A percentile compares a stretch with the other conserved stretches of the same genome.
phyloP scores from a whole-genome alignment of 2,888 invertebrate species.

The Nomada ferruginata region DNA sequence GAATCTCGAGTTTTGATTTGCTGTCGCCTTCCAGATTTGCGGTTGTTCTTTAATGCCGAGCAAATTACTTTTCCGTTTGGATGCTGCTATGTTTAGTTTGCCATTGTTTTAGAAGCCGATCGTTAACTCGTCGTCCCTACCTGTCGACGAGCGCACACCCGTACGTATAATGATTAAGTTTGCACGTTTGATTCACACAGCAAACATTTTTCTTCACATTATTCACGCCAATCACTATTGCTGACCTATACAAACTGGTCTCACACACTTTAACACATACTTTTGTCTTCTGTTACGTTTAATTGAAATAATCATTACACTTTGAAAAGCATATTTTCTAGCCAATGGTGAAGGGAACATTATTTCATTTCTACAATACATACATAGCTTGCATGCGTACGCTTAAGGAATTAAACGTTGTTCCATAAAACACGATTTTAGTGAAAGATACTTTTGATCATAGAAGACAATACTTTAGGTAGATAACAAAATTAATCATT shows the following conservation, averaged over 20 bases:
- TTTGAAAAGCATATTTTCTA: background rate
- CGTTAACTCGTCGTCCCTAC: constrained; percentile 81
- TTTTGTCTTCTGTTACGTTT: background rate
- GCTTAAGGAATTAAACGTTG: constrained; percentile 6
- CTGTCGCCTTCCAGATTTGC: constrained; percentile 78
- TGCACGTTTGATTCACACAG: constrained; percentile 54
- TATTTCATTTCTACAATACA: constrained; percentile 11
- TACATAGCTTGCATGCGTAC: constrained; percentile 48
- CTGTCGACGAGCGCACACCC: constrained; percentile 88
- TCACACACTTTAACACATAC: background rate
- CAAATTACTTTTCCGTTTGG: constrained; percentile 85
- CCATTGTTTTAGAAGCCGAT: constrained; percentile 82
- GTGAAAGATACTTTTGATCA: background rate
- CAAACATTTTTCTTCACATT: constrained; percentile 6
- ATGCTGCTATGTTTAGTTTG: constrained; percentile 80
- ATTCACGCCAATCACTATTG: background rate
- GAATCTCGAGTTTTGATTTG: constrained; percentile 68
- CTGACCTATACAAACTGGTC: background rate
- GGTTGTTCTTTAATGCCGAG: constrained; percentile 80
- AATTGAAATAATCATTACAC: background rate
- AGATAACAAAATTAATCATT: background rate
- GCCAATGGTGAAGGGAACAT: constrained; percentile 66
- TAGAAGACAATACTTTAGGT: background rate
- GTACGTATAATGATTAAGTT: constrained; percentile 87
- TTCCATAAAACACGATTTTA: background rate